Evolutionary conservation across 2,113 vertebrate genomes (phyloP).

Genomic region (Nipponia nippon): DNA sequence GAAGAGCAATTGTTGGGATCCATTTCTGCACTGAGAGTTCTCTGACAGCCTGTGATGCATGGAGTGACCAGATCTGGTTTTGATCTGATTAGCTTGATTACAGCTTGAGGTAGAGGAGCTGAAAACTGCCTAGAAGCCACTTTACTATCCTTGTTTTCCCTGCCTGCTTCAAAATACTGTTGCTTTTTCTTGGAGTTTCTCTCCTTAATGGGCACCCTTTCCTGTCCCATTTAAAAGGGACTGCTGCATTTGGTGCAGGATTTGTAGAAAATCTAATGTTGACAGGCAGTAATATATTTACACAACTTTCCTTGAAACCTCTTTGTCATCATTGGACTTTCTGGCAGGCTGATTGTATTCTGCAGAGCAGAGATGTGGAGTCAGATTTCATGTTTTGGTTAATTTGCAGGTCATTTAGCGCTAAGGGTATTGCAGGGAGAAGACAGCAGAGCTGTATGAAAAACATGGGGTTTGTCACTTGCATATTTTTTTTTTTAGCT

Average conservation of each 20-base stretch:
- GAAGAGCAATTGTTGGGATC: neutral
- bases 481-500: neutral
- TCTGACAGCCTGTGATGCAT: neutral
- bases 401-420: slow-evolving; percentile 28
- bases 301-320: slow-evolving; percentile 8
- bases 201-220: neutral
- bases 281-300: neutral
- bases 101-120: neutral
- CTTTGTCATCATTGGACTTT: neutral
- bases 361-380: neutral
- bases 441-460: neutral
- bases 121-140: neutral
- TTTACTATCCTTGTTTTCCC: neutral
- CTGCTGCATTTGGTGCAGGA: neutral
- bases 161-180: neutral
- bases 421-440: neutral
- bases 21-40: neutral
- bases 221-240: neutral
- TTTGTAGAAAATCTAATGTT: neutral
- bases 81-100: neutral
- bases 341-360: neutral
- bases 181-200: neutral
- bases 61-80: neutral
- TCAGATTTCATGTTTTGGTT: slow-evolving; percentile 35
- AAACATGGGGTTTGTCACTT: neutral